Percentiles rank a stretch among this genome's conserved stretches.
phyloP scores from a whole-genome alignment of 64 coral and sea anemone genomes.

The Acropora yongei region DNA sequence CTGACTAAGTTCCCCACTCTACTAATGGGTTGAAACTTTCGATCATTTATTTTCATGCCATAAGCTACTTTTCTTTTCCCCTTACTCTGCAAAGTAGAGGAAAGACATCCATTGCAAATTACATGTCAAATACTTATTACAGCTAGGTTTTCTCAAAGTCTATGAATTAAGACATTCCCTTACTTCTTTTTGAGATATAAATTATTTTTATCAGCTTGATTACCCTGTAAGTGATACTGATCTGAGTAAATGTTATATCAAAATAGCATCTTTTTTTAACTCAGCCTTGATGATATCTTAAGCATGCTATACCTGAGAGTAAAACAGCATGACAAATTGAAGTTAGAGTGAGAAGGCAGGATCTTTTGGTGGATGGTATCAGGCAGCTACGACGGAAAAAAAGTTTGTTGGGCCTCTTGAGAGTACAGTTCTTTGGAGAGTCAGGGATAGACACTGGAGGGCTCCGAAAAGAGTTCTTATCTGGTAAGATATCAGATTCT shows the following conservation, averaged over 20 bases:
- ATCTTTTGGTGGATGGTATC: slow-evolving; percentile 13
- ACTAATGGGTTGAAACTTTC: slow-evolving; percentile 18
- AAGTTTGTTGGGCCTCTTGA: slow-evolving; percentile 39
- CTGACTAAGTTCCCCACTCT: background rate
- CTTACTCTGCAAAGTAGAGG: slow-evolving; percentile 10
- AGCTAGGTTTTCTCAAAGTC: slow-evolving; percentile 6
- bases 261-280: background rate
- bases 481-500: slow-evolving; percentile 26
- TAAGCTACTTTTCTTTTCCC: background rate
- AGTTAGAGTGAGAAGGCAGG: background rate
- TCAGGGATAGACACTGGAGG: slow-evolving; percentile 69
- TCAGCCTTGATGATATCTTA: slow-evolving; percentile 28
- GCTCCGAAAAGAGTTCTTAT: slow-evolving; percentile 49
- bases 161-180: slow-evolving; percentile 11
- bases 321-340: background rate
- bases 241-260: background rate
- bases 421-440: slow-evolving; percentile 62
- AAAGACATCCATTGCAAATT: slow-evolving; percentile 15
- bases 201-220: slow-evolving; percentile 16
- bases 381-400: slow-evolving; percentile 54
- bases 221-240: slow-evolving; percentile 12
- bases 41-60: slow-evolving; percentile 4
- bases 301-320: slow-evolving; percentile 4
- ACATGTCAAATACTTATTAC: slow-evolving; percentile 8
- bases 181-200: slow-evolving; percentile 11